phyloP scores from a whole-genome alignment of 2,113 vertebrate genomes.

The Muscicapa adusta region DNA sequence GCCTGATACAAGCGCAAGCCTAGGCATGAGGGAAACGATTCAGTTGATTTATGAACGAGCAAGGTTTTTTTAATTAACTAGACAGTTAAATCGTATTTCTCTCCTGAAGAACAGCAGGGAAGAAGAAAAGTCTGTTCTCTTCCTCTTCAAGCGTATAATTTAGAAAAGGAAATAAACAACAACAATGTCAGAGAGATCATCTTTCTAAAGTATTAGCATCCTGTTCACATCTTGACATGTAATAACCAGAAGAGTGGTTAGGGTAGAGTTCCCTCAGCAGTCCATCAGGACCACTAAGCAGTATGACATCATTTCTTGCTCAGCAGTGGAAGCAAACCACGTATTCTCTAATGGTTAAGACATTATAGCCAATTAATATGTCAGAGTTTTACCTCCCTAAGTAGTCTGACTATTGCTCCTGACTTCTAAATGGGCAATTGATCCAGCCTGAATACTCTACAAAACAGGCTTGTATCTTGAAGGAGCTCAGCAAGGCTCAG shows the following conservation, averaged over 20 bases:
- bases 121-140: neutral
- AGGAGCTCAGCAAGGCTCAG: neutral
- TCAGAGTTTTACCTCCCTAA: neutral
- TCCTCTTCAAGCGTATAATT: neutral
- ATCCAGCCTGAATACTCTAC: neutral
- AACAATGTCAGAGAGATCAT: neutral
- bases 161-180: neutral
- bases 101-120: neutral
- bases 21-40: neutral
- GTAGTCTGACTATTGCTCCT: neutral
- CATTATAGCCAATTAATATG: neutral
- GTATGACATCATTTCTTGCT: neutral
- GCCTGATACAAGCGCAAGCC: neutral
- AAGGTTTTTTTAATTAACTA: constrained; percentile 41
- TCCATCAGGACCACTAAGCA: neutral
- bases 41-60: constrained; percentile 34
- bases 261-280: neutral
- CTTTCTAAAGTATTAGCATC: neutral
- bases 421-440: neutral
- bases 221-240: neutral
- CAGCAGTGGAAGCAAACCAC: neutral
- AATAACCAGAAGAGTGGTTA: neutral
- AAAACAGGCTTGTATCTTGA: neutral
- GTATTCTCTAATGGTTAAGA: neutral
- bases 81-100: neutral